Evolutionary conservation across 2,888 invertebrate genomes (phyloP), one percentile per base, ranked within the genome.

Genomic region (Callimorpha dominula): DNA sequence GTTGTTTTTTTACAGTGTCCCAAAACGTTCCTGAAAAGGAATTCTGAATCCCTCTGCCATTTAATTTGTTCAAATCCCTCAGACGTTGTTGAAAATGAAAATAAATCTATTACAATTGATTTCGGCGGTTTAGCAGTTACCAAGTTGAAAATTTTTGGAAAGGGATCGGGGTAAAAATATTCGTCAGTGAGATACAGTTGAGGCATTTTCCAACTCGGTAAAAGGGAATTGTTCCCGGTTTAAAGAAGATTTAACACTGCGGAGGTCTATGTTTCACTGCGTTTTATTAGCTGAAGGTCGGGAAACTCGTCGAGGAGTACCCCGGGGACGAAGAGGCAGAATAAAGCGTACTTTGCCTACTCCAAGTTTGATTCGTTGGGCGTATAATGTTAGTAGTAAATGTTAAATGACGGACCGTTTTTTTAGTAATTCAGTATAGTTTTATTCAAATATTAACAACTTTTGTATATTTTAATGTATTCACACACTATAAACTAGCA

Each of bases 221-320:
- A 85, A 82, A 80, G 78, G 78, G 81, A 75, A 79, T 81, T 81
- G 72, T 79, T 83, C 81, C 77, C 75, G 75, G 81, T 85, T 85
- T 80, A 78, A 74, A 84, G 81, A 78, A 84, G 86, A 88, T 88
- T 86, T 87, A 88, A 83, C 82, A 84, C 80, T 78, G 82, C 79
- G 78, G 79, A 76, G 70, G 78, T 74, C 68, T 74, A 70, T 81
- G 81, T 84, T 85, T 83, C 79, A 86, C 81, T 77, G 79, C 80
- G 81, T 84, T 87, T 87, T 86, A 87, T 86, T 83, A 83, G 83
- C 78, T 73, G 67, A 66, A 69, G 78, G 76, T 68, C 70, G 71
- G 76, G 72, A 74, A 71, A 75, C 72, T 75, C 71, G 54, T 54
- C 12, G 50, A 42, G 42, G 72, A 66, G 63, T 57, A 64, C 68